These are phyloP conservation scores for Flabesymbios commensalis DNA, from an alignment of 2,888 invertebrate genomes.

Conservation along the genomic window DNA sequence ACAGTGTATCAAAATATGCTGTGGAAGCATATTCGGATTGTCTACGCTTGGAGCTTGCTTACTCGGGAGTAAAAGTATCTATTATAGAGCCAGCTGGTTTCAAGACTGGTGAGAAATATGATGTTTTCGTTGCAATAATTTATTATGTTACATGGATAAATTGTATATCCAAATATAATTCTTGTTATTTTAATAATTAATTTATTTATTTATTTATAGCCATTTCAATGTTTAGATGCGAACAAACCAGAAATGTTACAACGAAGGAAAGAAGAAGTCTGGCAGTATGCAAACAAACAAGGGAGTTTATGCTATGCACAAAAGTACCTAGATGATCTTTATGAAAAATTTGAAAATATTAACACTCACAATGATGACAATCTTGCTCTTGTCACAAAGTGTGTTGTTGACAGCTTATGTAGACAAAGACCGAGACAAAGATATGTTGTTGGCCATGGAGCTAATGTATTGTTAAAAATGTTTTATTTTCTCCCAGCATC, in stretches of 20 bases:
- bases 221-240: conserved; percentile 37
- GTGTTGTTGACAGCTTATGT: conserved; percentile 50
- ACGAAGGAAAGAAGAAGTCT: conserved; percentile 44
- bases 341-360: conserved; percentile 39
- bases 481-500: conserved; percentile 51
- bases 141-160: too few species aligned
- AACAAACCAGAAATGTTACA: conserved; percentile 40
- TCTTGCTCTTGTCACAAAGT: conserved; percentile 52
- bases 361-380: conserved; percentile 43
- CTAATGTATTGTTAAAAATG: conserved; percentile 44
- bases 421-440: conserved; percentile 48
- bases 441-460: conserved; percentile 52
- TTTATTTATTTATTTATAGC: too few species aligned
- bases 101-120: conserved; percentile 44
- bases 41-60: conserved; percentile 55
- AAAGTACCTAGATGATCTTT: conserved; percentile 47
- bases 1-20: conserved; percentile 53
- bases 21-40: conserved; percentile 54
- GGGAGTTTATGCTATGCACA: conserved; percentile 45
- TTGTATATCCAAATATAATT: too few species aligned
- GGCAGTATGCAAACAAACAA: conserved; percentile 46
- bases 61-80: conserved; percentile 53
- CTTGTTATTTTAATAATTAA: too few species aligned
- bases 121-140: too few species aligned
- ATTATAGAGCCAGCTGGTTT: conserved; percentile 54